Evolutionary conservation across 2,113 vertebrate genomes (phyloP), one percentile per base, ranked within the genome.

Genomic region (Parus major): DNA sequence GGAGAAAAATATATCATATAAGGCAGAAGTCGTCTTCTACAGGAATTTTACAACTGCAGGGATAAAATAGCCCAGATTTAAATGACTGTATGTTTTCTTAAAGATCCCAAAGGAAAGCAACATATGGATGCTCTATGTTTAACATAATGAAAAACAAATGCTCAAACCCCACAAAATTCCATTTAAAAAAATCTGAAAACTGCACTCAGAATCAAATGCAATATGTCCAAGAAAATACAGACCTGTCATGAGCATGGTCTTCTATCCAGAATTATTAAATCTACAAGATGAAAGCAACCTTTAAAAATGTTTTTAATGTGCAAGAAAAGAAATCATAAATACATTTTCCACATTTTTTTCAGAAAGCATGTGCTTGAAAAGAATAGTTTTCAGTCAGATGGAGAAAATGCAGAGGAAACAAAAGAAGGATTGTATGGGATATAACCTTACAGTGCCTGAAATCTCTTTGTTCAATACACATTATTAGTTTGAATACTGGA

Each of bases 141-240:
- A 96, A 94, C 93, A 94, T 95, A 91, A 95, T 76, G 93, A 93
- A 96, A 93, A 96, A 95, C 92, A 96, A 96, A 94, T 9, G 44
- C 76, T 94, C 82, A 96, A 94, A 96, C 41, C 80, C 82, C 88
- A 93, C 75, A 96, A 88, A 96, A 95, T 90, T 95, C 72, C 86
- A 57, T 71, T 94, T 90, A 3, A 93, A 96, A 96, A 96, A 95
- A 91, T 42, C 82, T 90, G 87, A 96, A 96, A 95, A 90, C 80
- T 78, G 27, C 60, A 52, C 59, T 94, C 44, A 69, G 78, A 90
- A 90, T 90, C 93, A 86, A 87, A 95, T 53, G 86, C 91, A 96
- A 92, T 94, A 95, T 92, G 87, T 90, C 87, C 94, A 93, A 79
- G 68, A 88, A 94, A 94, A 82, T 75, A 68, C 31, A 92, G 91